Base-by-base conservation (phyloP, 1,140 invertebrate species). In the Mercenaria mercenaria region DNA sequence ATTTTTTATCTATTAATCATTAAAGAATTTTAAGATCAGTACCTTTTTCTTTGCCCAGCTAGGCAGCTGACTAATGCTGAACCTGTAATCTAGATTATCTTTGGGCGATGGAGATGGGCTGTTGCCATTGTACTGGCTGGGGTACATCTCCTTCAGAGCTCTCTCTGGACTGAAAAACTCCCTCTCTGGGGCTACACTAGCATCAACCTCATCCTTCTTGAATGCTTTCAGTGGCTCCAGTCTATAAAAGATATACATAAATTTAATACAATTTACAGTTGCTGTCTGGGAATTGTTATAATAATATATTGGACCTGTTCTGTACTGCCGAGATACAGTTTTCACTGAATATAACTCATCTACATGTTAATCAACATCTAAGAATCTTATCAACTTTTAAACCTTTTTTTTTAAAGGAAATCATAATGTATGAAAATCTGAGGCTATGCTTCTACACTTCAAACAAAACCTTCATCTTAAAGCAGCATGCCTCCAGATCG, bases 1-100 rank as follows among this genome's bases (percentile, higher is more conserved):
- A n/a, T n/a, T n/a, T n/a, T n/a, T n/a, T n/a, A n/a, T n/a, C n/a
- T n/a, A n/a, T n/a, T n/a, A n/a, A n/a, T n/a, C n/a, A n/a, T n/a
- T n/a, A n/a, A n/a, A n/a, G n/a, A n/a, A n/a, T n/a, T n/a, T n/a
- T n/a, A n/a, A n/a, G n/a, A n/a, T n/a, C n/a, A n/a, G n/a, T 93
- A 98, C 97, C 94, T 98, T 97, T 95, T 98, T 98, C 95, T 98
- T 98, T 0, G 98, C 98, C 98, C 98, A 99, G 26, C 97, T 96
- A 0, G 98, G 98, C 29, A 99, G 95, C 29, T 98, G 97, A 3
- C 98, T 98, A 85, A 98, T 97, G 94, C 97, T 98, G 92, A 98
- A 97, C 80, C 97, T 97, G 94, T 96, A 97, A 32, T 94, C 94
- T n/a, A 91, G 64, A 37, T 61, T 77, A 18, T 72, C 86, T 20